Percentiles rank a stretch among this genome's conserved stretches.
Conservation (phyloP, 2,797 vertebrate species). For the Myiothlypis coronata region DNA sequence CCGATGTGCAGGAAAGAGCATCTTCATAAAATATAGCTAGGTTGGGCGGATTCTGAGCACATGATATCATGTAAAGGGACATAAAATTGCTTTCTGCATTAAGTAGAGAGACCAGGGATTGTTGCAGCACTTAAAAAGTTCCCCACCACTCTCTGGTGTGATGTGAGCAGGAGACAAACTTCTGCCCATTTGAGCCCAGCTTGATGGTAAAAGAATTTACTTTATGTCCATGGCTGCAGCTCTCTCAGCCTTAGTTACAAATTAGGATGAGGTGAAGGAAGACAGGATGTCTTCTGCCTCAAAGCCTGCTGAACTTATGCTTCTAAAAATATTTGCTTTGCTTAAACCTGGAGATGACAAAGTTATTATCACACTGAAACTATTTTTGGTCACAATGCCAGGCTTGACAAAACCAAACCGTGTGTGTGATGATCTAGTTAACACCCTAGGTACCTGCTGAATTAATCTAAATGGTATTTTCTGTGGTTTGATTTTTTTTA, state of each 20-base stretch:
- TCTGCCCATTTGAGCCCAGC: rapidly evolving
- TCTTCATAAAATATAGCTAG: slow-evolving; percentile 7
- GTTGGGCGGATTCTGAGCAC: neutral
- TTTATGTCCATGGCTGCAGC: neutral
- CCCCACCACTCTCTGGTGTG: neutral
- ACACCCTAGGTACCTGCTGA: neutral
- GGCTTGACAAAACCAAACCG: neutral
- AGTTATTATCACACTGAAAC: neutral
- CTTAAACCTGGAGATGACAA: neutral
- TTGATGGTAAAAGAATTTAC: neutral
- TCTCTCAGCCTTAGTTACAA: neutral
- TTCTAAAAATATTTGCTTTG: neutral
- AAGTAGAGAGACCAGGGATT: neutral
- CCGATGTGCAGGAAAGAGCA: neutral
- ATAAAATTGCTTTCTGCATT: slow-evolving; percentile 33
- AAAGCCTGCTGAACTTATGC: neutral
- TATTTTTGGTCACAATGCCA: neutral
- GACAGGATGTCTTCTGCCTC: neutral
- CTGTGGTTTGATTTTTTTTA: neutral
- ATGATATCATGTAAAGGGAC: neutral
- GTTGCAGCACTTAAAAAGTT: neutral
- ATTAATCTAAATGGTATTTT: neutral
- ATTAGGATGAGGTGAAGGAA: neutral
- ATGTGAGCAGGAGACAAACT: neutral
- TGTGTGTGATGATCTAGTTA: neutral